A percentile compares a stretch with the other conserved stretches of the same genome.
phyloP scores from a whole-genome alignment of 37 sponge, comb jelly and placozoan species.

The Geodia barretti region DNA sequence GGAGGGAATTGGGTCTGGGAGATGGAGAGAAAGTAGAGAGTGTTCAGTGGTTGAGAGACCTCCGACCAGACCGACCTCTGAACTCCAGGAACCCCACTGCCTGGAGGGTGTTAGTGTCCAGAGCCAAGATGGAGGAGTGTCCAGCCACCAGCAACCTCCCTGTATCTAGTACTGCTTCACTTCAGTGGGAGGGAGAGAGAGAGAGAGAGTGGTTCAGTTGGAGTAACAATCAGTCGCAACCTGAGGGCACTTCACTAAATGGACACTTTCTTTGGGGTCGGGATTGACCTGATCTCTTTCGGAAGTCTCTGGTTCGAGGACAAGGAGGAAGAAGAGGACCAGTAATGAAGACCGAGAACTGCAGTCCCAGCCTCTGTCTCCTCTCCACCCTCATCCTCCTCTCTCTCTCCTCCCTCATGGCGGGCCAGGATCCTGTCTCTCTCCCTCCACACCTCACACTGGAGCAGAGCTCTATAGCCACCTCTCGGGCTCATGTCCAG shows the following conservation, averaged over 20 bases:
- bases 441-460: slow-evolving; percentile 46
- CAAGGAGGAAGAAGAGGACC: not conserved
- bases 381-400: not conserved
- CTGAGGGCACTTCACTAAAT: not conserved
- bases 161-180: slow-evolving; percentile 8
- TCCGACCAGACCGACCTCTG: slow-evolving; percentile 29
- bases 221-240: not conserved
- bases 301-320: too few relatives aligned
- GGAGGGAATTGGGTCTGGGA: not conserved
- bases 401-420: not conserved
- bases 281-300: too few relatives aligned
- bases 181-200: not conserved
- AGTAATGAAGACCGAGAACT: slow-evolving; percentile 29
- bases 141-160: slow-evolving; percentile 14
- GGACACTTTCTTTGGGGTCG: too few relatives aligned
- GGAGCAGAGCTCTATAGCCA: slow-evolving; percentile 48
- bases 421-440: slow-evolving; percentile 17
- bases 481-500: slow-evolving; percentile 17
- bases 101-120: slow-evolving; percentile 38
- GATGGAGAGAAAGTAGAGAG: not conserved
- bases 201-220: not conserved
- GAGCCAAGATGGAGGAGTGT: slow-evolving; percentile 5
- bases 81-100: slow-evolving; percentile 17
- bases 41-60: not conserved
- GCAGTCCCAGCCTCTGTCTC: slow-evolving; percentile 17